Percentiles rank a stretch among this genome's conserved stretches.
phyloP scores from a whole-genome alignment of 2,797 vertebrate species.

The Margarornis squamiger region DNA sequence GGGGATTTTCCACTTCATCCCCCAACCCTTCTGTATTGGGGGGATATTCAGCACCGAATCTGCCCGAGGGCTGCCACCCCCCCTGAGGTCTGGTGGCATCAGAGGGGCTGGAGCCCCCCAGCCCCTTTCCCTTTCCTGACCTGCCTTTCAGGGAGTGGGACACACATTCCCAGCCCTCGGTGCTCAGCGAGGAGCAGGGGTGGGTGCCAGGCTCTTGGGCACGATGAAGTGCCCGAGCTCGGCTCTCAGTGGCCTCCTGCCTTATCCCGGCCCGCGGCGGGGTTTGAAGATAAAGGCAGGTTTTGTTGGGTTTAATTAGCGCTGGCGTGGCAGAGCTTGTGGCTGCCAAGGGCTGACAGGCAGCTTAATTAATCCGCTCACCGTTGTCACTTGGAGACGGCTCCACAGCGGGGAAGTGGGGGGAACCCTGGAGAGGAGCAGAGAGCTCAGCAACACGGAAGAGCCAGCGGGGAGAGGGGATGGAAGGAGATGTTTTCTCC shows the following conservation, averaged over 20 bases:
- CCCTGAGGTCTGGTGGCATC: accelerated
- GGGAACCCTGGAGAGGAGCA: background rate
- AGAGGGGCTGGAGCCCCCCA: background rate
- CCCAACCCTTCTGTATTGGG: accelerated
- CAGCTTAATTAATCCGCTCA: slow-evolving; percentile 35
- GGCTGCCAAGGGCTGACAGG: slow-evolving; percentile 50
- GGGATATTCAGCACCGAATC: background rate
- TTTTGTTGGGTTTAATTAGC: slow-evolving; percentile 48
- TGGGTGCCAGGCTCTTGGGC: background rate
- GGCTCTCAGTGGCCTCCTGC: background rate
- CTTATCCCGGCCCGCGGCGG: background rate
- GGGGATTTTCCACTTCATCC: background rate
- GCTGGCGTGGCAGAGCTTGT: slow-evolving; percentile 11
- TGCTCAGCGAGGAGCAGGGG: accelerated
- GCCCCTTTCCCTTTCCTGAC: background rate
- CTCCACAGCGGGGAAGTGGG: background rate
- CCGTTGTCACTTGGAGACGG: background rate
- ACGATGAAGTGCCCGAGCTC: background rate
- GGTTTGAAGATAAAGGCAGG: slow-evolving; percentile 8
- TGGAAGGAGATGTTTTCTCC: background rate
- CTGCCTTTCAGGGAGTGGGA: background rate
- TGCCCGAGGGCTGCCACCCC: background rate
- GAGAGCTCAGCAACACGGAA: background rate
- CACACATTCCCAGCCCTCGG: background rate
- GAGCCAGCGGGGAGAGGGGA: background rate